Base-by-base conservation (phyloP, 30 jellyfish, hydroid and myxozoan species). In the Hydractinia echinata region DNA sequence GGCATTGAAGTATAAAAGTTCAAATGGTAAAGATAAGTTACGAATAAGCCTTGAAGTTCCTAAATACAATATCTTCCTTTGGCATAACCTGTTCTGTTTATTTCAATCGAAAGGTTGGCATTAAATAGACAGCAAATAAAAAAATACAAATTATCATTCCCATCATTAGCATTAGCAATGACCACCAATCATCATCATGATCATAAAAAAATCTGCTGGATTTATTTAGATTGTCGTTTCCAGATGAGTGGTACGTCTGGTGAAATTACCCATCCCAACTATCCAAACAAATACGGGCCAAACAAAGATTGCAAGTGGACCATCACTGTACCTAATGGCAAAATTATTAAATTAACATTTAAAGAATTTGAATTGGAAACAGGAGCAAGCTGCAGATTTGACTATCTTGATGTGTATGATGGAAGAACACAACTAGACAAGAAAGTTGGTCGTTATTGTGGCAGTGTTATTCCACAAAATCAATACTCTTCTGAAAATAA, bases 401-500 rank as follows among this genome's bases (percentile, higher is more conserved):
- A 93, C 67, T 71, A 77, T 49, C 70, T 90, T 54, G 13, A 76
- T 3, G 71, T 92, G n/a, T 52, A 79, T 30, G 86, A 82, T 67
- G 89, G 89, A 5, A 5, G 4, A 21, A 15, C 49, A 7, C 18
- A 53, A 16, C 53, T 30, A 14, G 85, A 51, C n/a, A 66, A 55
- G 51, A 44, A 30, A 14, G 68, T 83, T 6, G 99, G 96, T 20
- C 79, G 84, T 62, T 88, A 54, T 73, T 93, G 99, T 77, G 99
- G 99, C 51, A 69, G 70, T 4, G 68, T 61, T 15, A 54, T 61
- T 8, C 96, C 96, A 8, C n/a, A 52, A 14, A 3, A 14, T 58
- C 66, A 30, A 10, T 67, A 44, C 10, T 60, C 84, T 53, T 16
- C 83, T 54, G 77, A 49, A 4, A 77, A 77, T 55, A 19, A n/a